Percentiles rank a stretch among this genome's conserved stretches.
These are phyloP conservation scores for Agriopis aurantiaria DNA, from an alignment of 2,888 invertebrate species.

Conservation along the genomic window DNA sequence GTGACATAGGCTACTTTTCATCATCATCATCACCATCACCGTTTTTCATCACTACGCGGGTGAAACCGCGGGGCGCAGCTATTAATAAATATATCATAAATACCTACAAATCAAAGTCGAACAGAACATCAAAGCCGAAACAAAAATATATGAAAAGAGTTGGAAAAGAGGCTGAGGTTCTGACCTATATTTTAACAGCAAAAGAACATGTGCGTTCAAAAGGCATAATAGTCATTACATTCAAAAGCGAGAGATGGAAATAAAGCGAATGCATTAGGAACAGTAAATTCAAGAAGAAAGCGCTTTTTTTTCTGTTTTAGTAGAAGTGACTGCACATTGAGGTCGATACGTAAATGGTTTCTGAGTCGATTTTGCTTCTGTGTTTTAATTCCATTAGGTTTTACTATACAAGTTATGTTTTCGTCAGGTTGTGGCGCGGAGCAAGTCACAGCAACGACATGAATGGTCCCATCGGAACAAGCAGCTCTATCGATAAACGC, in stretches of 20 bases:
- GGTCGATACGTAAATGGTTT: not conserved
- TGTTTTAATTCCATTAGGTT: not conserved
- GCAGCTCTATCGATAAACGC: no score
- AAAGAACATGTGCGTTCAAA: slow-evolving; percentile 46
- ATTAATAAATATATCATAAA: no score
- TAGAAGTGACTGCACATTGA: slow-evolving; percentile 7
- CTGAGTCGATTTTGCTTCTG: not conserved
- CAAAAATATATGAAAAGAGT: slow-evolving; percentile 42
- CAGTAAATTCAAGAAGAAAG: slow-evolving; percentile 61
- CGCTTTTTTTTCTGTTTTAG: slow-evolving; percentile 55
- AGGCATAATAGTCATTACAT: slow-evolving; percentile 51
- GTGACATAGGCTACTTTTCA: no score
- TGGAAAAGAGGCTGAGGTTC: slow-evolving; percentile 45
- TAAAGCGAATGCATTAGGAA: slow-evolving; percentile 62
- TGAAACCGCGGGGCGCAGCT: no score
- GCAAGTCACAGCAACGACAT: no score
- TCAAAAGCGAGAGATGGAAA: slow-evolving; percentile 40
- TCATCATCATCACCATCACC: no score
- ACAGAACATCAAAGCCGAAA: slow-evolving; percentile 44
- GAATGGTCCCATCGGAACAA: no score
- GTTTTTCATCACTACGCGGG: no score
- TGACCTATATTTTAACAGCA: slow-evolving; percentile 56
- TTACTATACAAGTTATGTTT: no score
- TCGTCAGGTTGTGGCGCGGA: no score
- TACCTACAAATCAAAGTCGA: slow-evolving; percentile 47